Evolutionary conservation across 2,113 vertebrate species (phyloP).

Genomic region (Ornithorhynchus anatinus): DNA sequence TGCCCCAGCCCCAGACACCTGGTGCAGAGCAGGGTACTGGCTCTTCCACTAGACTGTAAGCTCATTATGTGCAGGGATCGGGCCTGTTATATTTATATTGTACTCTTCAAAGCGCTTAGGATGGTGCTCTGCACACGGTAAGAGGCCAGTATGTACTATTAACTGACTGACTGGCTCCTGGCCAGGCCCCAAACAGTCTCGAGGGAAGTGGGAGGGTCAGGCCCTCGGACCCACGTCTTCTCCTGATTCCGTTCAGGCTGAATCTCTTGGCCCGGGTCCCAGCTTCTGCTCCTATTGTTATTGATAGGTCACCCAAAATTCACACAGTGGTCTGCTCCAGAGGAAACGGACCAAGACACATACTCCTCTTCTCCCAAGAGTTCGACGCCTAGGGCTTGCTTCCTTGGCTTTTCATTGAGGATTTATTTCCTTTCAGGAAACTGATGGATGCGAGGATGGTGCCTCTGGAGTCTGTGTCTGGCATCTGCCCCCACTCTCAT

Average conservation of each 20-base stretch:
- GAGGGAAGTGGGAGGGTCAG: no score
- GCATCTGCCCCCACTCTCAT: neutral
- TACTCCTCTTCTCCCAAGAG: neutral
- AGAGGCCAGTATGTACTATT: no score
- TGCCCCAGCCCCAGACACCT: no score
- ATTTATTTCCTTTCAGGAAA: neutral
- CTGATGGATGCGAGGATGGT: neutral
- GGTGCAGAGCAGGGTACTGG: no score
- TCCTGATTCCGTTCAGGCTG: neutral
- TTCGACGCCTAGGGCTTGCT: neutral
- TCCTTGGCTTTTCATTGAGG: neutral
- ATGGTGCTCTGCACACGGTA: no score
- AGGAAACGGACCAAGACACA: neutral
- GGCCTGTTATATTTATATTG: no score
- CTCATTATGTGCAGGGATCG: no score
- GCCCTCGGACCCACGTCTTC: no score
- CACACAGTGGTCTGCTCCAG: neutral
- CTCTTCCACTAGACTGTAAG: no score
- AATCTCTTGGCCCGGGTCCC: neutral
- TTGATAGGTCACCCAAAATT: neutral
- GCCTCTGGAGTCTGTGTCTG: neutral
- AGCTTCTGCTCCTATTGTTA: conserved; percentile 27
- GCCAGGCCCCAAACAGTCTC: no score
- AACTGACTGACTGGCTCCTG: no score
- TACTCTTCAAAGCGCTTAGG: no score